Percentiles rank a stretch among this genome's conserved stretches.
Evolutionary conservation across 2,797 vertebrate genomes (phyloP).

Genomic region (Silurus lanzhouensis): DNA sequence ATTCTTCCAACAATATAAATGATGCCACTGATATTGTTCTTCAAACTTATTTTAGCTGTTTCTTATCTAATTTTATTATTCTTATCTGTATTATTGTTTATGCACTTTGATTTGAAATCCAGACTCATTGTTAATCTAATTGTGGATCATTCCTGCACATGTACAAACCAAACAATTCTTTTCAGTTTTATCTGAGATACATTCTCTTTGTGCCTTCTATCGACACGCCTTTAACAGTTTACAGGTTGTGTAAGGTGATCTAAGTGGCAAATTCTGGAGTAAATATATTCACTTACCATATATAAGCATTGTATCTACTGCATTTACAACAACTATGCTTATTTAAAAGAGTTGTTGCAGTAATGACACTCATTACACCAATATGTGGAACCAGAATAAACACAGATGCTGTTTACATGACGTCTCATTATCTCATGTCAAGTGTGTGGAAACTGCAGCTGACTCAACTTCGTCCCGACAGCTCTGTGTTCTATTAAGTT

Average conservation of each 20-base stretch:
- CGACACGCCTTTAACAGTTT: not conserved
- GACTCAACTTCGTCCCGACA: not conserved
- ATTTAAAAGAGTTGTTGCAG: not conserved
- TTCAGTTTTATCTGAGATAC: not conserved
- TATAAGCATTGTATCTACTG: not conserved
- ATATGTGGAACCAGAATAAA: constrained; percentile 5
- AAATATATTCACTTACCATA: not conserved
- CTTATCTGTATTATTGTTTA: not conserved
- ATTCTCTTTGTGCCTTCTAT: not conserved
- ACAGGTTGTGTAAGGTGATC: not conserved
- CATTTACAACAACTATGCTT: not conserved
- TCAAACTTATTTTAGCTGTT: not conserved
- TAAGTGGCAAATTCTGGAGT: too few species aligned
- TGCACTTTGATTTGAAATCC: not conserved
- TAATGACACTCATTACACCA: constrained; percentile 20
- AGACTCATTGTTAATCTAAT: not conserved
- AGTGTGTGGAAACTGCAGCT: not conserved
- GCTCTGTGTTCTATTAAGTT: not conserved
- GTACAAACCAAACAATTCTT: not conserved
- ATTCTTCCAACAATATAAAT: not conserved
- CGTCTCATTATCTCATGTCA: not conserved
- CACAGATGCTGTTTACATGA: constrained; percentile 3
- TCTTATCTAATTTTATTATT: not conserved
- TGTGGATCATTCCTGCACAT: not conserved
- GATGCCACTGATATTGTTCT: not conserved